phyloP scores from a whole-genome alignment of 2,113 vertebrate species.

The Leptobrachium ailaonicum region DNA sequence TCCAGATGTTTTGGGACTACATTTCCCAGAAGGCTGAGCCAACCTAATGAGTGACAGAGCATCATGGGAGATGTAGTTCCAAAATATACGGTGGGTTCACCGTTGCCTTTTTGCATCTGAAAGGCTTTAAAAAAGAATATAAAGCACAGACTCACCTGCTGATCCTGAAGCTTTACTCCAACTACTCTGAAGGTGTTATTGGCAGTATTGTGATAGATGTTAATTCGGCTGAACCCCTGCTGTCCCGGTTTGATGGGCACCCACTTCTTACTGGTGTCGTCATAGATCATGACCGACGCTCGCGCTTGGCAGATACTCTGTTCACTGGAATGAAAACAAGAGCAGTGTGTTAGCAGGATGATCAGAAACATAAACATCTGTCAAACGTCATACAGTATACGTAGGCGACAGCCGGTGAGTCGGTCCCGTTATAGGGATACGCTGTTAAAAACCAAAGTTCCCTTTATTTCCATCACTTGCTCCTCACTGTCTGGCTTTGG shows the following conservation, averaged over 20 bases:
- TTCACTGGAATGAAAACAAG: slow-evolving; percentile 72
- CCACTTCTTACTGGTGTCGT: slow-evolving; percentile 99
- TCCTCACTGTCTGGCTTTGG: too few relatives aligned
- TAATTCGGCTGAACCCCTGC: slow-evolving; percentile 98
- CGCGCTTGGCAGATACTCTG: slow-evolving; percentile 99
- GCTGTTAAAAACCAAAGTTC: neutral
- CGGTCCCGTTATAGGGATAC: neutral
- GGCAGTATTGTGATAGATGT: slow-evolving; percentile 98
- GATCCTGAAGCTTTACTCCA: slow-evolving; percentile 98
- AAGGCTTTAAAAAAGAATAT: too few relatives aligned
- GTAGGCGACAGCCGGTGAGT: too few relatives aligned
- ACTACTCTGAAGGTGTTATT: slow-evolving; percentile 97
- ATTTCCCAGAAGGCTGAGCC: too few relatives aligned
- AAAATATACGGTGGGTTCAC: too few relatives aligned
- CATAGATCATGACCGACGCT: slow-evolving; percentile 99
- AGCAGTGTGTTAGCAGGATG: slow-evolving; percentile 37
- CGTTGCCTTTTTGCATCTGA: too few relatives aligned
- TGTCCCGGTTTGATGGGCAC: slow-evolving; percentile 96
- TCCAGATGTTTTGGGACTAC: too few relatives aligned
- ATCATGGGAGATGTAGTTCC: too few relatives aligned
- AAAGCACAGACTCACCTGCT: slow-evolving; percentile 80
- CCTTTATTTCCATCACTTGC: too few relatives aligned
- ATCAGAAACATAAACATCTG: neutral
- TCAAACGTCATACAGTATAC: too few relatives aligned
- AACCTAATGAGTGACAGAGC: too few relatives aligned